Evolutionary conservation across 2,113 vertebrate genomes (phyloP), one percentile per base, ranked within the genome.

Genomic region (Apteryx owenii): DNA sequence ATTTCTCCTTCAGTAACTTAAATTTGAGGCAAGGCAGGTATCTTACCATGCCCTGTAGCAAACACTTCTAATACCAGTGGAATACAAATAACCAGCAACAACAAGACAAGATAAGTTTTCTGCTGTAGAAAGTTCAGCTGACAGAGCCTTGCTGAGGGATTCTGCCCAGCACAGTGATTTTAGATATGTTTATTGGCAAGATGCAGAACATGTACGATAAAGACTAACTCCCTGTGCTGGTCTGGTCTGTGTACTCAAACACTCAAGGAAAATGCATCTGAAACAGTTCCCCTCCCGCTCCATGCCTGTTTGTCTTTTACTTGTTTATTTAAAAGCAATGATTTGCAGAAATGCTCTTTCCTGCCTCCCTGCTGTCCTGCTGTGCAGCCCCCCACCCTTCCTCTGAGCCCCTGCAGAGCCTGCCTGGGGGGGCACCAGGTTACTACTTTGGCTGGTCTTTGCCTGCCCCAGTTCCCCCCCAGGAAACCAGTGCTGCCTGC

Each of bases 61-160:
- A 92, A 71, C 12, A 8, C 51, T 83, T 26, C 71, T 20, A 53
- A 68, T 72, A 81, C 11, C 78, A 60, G 51, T 1, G 4, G 65
- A 51, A 56, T 36, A 46, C 33, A 68, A 86, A 58, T 33, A 53
- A 40, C 66, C 23, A 51, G 5, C 9, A 46, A 66, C 20, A 64
- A 75, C 1, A 0, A 0, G 0, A 62, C 48, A 12, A 72, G 48
- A 64, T 8, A 62, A 60, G 48, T 28, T 68, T 60, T 26, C 50
- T 75, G 73, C 70, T 87, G 89, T 51, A 19, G 23, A 33, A 44
- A 33, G 28, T 12, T 18, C 61, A 64, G 61, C 23, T 46, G 38
- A 17, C 64, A 22, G 81, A n/a, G 28, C 5, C 38, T 11, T 0
- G 5, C 23, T 26, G 77, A 42, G 87, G 61, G 40, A n/a, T 50